These are phyloP conservation scores for Caenorhabditis wallacei DNA, from an alignment of 2,888 invertebrate species.

Conservation along the genomic window DNA sequence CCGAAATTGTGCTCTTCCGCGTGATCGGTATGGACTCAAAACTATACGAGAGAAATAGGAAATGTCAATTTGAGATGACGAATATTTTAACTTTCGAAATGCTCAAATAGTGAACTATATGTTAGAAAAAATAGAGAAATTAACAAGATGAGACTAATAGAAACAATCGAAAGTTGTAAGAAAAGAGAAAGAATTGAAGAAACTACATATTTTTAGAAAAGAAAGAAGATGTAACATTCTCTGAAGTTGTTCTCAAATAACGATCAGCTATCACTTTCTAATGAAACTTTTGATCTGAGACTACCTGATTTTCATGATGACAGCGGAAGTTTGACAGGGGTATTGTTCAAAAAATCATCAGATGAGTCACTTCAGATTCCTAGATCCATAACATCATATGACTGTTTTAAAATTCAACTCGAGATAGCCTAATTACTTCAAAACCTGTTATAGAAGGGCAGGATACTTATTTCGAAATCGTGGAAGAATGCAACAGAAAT, in stretches of 20 bases:
- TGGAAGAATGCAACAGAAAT: too few species aligned
- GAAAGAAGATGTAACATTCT: slow-evolving; percentile 28
- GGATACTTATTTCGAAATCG: slow-evolving; percentile 1
- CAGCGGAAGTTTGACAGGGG: background rate
- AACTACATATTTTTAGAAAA: slow-evolving; percentile 22
- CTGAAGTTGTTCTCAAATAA: background rate
- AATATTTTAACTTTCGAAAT: slow-evolving; percentile 39
- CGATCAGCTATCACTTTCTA: slow-evolving; percentile 24
- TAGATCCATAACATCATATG: background rate
- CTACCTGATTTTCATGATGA: slow-evolving; percentile 22
- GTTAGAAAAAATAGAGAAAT: background rate
- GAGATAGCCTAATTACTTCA: background rate
- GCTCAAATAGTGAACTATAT: background rate
- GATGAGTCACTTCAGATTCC: background rate
- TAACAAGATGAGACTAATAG: background rate
- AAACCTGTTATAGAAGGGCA: background rate
- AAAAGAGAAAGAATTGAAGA: background rate
- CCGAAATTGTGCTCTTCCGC: slow-evolving; percentile 31
- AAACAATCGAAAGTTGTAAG: background rate
- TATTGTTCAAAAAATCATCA: slow-evolving; percentile 24
- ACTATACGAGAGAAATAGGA: background rate
- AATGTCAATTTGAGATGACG: slow-evolving; percentile 49
- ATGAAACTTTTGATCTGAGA: slow-evolving; percentile 30
- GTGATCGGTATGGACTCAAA: slow-evolving; percentile 40
- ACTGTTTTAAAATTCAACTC: background rate